phyloP scores from a whole-genome alignment of 2,888 invertebrate species.

The Lepeophtheirus nordmannii region DNA sequence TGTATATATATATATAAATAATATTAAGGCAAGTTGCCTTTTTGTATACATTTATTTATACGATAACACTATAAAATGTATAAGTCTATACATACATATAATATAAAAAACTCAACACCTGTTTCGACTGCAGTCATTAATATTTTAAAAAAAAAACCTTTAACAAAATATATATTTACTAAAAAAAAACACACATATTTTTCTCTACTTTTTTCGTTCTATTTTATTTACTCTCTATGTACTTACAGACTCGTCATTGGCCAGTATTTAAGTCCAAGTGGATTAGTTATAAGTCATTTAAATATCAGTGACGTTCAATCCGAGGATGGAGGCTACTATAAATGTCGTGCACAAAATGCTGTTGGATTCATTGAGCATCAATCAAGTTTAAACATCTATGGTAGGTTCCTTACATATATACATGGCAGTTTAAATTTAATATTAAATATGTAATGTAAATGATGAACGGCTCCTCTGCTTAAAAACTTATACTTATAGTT shows the following conservation, averaged over 20 bases:
- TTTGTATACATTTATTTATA: too few relatives aligned
- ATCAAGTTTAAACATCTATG: neutral
- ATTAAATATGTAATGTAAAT: too few relatives aligned
- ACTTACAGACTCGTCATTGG: neutral
- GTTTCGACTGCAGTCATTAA: slow-evolving; percentile 2
- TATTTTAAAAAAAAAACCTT: neutral
- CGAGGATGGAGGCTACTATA: neutral
- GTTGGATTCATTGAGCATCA: neutral
- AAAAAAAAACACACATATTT: neutral
- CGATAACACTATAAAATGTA: too few relatives aligned
- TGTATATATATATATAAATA: neutral
- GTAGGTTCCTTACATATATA: neutral
- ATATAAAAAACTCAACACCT: neutral
- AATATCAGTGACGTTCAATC: neutral
- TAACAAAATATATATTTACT: neutral
- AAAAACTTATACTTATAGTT: too few relatives aligned
- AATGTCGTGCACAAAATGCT: neutral
- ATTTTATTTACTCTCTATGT: neutral
- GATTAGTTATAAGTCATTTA: neutral
- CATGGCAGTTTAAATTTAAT: too few relatives aligned
- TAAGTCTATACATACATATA: too few relatives aligned
- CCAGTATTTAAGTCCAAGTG: neutral
- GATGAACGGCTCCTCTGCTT: too few relatives aligned
- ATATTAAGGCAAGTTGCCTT: neutral
- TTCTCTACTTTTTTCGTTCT: neutral